These are phyloP conservation scores for Aptenodytes forsteri DNA, from an alignment of 2,113 vertebrate species.

Conservation along the genomic window DNA sequence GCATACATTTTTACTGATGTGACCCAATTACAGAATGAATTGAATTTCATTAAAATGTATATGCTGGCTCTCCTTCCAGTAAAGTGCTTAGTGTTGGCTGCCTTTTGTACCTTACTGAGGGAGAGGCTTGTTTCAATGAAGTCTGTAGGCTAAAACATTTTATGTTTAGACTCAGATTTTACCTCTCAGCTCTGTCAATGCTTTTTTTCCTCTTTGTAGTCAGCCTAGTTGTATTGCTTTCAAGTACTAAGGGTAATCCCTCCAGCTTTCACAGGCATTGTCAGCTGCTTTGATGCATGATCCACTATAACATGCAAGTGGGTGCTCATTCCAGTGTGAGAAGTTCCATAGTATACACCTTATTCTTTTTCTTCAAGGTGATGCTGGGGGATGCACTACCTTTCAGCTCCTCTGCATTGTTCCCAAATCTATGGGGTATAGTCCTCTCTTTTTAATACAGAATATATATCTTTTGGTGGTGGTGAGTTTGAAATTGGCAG, in stretches of 20 bases:
- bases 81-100: conserved; percentile 9
- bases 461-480: neutral
- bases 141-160: conserved; percentile 19
- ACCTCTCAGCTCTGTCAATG: neutral
- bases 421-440: neutral
- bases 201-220: neutral
- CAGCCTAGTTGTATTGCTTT: conserved; percentile 42
- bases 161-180: conserved; percentile 35
- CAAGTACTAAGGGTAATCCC: conserved; percentile 41
- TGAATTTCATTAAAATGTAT: conserved; percentile 66
- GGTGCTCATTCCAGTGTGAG: neutral
- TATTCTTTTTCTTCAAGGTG: neutral
- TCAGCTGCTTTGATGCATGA: conserved; percentile 50
- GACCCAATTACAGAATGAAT: conserved; percentile 71
- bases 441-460: neutral
- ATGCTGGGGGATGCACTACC: neutral
- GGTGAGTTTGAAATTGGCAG: neutral
- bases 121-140: conserved; percentile 33
- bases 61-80: neutral
- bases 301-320: neutral
- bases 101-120: conserved; percentile 32
- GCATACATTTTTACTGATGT: conserved; percentile 68
- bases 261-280: conserved; percentile 35
- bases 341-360: neutral
- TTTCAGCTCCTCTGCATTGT: neutral